A percentile compares a stretch with the other conserved stretches of the same genome.
Evolutionary conservation across 2,797 vertebrate species (phyloP).

Genomic region (Platyrinchus mystaceus): DNA sequence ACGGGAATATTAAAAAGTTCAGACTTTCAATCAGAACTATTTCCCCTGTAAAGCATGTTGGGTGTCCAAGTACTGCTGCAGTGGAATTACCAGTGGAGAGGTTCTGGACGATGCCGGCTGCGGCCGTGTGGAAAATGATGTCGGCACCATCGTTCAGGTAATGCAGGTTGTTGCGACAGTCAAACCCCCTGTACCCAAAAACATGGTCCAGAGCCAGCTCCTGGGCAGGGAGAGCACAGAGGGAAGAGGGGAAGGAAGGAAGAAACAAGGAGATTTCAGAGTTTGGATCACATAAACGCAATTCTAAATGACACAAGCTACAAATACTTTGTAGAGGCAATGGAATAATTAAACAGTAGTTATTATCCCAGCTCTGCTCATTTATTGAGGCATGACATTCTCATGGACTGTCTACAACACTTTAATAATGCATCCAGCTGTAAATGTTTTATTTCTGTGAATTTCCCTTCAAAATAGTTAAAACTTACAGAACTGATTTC

Average conservation of each 20-base stretch:
- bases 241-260: not conserved
- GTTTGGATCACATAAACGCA: not conserved
- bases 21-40: not conserved
- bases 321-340: not conserved
- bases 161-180: slow-evolving; percentile 97
- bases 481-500: not conserved
- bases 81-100: slow-evolving; percentile 85
- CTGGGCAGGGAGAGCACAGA: slow-evolving; percentile 43
- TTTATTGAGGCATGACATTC: not conserved
- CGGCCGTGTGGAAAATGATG: slow-evolving; percentile 94
- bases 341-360: not conserved
- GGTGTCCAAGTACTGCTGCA: not conserved
- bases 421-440: not conserved
- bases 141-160: slow-evolving; percentile 95
- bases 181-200: slow-evolving; percentile 95
- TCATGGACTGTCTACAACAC: not conserved
- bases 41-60: not conserved
- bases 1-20: not conserved
- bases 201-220: slow-evolving; percentile 93
- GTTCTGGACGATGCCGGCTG: slow-evolving; percentile 88
- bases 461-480: not conserved
- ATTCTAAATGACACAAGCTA: not conserved
- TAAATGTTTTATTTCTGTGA: not conserved
- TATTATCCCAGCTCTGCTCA: not conserved
- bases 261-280: not conserved